Evolutionary conservation across 2,888 invertebrate species (phyloP).

Genomic region (Keiferia lycopersicella): DNA sequence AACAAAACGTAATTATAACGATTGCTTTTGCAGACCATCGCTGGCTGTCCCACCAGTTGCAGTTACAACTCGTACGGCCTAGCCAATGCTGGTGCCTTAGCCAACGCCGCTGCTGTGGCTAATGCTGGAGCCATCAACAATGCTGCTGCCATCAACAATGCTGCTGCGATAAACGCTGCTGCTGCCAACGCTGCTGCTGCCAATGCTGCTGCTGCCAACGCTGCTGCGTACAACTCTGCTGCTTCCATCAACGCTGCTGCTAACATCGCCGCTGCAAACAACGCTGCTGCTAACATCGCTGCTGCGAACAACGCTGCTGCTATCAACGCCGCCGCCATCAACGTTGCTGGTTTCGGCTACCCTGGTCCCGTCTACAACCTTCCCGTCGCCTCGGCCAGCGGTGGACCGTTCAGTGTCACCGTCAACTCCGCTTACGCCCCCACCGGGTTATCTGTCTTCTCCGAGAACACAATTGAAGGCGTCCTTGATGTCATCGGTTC

Average conservation of each 20-base stretch:
- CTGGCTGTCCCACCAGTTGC: conserved; percentile 27
- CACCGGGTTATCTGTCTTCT: conserved; percentile 43
- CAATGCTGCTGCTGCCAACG: too few species aligned
- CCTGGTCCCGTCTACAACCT: conserved; percentile 3
- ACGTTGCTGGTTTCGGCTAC: conserved; percentile 11
- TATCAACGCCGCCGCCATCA: not conserved
- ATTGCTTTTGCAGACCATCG: conserved; percentile 17
- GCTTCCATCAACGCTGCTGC: too few species aligned
- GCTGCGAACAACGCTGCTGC: too few species aligned
- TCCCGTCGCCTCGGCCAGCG: conserved; percentile 22
- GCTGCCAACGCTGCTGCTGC: too few species aligned
- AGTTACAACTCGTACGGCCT: not conserved
- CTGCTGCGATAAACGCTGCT: too few species aligned
- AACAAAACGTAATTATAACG: not conserved
- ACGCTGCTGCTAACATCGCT: conserved; percentile 4
- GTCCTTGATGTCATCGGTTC: conserved; percentile 44
- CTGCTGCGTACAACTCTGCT: too few species aligned
- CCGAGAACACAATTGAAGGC: conserved; percentile 50
- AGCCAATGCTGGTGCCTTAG: not conserved
- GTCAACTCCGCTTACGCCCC: conserved; percentile 38
- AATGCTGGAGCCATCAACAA: too few species aligned
- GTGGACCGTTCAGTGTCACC: conserved; percentile 34
- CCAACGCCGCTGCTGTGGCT: not conserved
- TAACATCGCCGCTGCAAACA: too few species aligned
- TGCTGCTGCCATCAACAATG: too few species aligned